Percentiles rank a stretch among this genome's conserved stretches.
These are phyloP conservation scores for Parotocinclus haroldoi DNA, from an alignment of 2,797 vertebrate species.

Conservation along the genomic window DNA sequence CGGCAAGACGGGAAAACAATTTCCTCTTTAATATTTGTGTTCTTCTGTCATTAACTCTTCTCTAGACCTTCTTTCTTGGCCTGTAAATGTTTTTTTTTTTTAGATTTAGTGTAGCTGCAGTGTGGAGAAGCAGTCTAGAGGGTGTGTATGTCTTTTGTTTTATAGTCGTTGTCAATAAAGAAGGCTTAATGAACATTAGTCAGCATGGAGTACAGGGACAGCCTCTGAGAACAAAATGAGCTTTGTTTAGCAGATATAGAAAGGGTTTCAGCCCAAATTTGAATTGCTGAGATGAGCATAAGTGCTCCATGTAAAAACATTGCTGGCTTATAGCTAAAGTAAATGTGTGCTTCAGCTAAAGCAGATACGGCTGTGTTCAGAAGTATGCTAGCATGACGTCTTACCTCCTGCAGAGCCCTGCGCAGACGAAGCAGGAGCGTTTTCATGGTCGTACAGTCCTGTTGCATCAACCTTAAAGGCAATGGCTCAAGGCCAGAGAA, in stretches of 20 bases:
- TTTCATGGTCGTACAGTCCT: conserved; percentile 95
- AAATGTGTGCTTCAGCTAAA: not conserved
- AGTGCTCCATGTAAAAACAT: no score
- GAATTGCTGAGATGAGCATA: no score
- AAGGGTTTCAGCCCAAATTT: not conserved
- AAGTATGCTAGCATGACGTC: conserved; percentile 1
- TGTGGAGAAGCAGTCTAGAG: not conserved
- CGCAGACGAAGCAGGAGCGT: conserved; percentile 90
- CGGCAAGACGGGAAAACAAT: conserved; percentile 62
- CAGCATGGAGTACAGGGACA: conserved; percentile 22
- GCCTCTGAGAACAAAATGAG: conserved; percentile 12
- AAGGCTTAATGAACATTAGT: conserved; percentile 28
- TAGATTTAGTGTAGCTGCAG: conserved; percentile 20
- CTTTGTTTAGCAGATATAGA: not conserved
- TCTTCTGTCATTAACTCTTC: conserved; percentile 50
- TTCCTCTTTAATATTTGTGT: conserved; percentile 69
- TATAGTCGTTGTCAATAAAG: conserved; percentile 41
- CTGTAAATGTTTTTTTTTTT: conserved; percentile 50
- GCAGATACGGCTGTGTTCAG: no score
- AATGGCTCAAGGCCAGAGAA: conserved; percentile 80
- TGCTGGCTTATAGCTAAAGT: not conserved
- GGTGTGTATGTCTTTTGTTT: conserved; percentile 14
- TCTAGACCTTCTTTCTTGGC: conserved; percentile 31
- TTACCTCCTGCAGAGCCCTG: conserved; percentile 94
- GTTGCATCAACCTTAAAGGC: conserved; percentile 90